Evolutionary conservation across 2,113 vertebrate genomes (phyloP), one percentile per base, ranked within the genome.

Genomic region (Equus przewalskii): DNA sequence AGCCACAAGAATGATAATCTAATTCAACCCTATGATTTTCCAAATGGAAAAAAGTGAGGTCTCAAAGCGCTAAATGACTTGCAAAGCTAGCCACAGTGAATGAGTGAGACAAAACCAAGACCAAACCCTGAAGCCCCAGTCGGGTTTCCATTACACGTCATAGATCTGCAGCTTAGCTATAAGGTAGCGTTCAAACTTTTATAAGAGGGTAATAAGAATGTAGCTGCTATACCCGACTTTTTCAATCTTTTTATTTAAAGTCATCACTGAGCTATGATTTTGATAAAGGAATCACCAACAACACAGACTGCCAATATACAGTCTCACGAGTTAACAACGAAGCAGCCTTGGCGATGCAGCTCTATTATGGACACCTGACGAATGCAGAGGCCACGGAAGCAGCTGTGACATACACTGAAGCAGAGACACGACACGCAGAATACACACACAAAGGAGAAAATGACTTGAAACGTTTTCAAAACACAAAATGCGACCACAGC

Each of bases 1-100:
- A 93, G 56, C n/a, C 76, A 64, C 65, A 85, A 22, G 49, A 80
- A 93, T 85, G 88, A 36, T 80, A 96, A 96, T 72, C 64, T 75
- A 93, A 85, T 76, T 97, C 54, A 81, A 89, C 15, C 16, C 19
- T 91, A 81, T 80, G 51, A 92, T 92, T 93, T 97, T 85, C 67
- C 65, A 93, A 5, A 51, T 82, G 67, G 65, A 93, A 97, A 54
- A 96, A 70, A 88, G 62, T 67, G 65, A 96, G 41, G 28, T 90
- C 41, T 83, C 67, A 76, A 96, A 56, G 58, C 18, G 89, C 73
- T 80, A 76, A 94, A 54, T 80, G 36, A 76, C 82, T 91, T 91
- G 56, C 28, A 78, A 94, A 91, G 44, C 24, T 75, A 92, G 67
- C 21, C 56, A 65, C 19, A 90, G 33, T 19, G 5, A 51, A 33